phyloP scores from a whole-genome alignment of 1,140 invertebrate genomes.

The Magallana ariakensis region DNA sequence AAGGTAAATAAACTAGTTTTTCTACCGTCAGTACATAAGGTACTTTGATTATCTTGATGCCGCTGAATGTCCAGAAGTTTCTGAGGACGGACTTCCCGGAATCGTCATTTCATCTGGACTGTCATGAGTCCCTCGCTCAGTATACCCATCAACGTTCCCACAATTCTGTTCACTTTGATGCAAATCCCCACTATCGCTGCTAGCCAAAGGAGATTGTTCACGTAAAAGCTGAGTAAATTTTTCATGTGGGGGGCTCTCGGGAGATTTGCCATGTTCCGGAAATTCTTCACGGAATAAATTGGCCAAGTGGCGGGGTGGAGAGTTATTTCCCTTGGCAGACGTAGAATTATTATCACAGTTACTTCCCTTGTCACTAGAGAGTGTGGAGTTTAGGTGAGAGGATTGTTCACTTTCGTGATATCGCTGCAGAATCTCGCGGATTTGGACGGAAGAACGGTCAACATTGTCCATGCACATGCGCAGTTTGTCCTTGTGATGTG shows the following conservation, averaged over 20 bases:
- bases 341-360: constrained; percentile 26
- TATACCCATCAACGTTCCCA: background rate
- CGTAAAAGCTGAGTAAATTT: constrained; percentile 7
- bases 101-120: background rate
- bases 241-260: constrained; percentile 27
- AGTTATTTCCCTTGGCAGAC: constrained; percentile 7
- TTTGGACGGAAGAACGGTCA: constrained; percentile 62
- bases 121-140: background rate
- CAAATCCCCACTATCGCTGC: background rate
- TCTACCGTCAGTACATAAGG: background rate
- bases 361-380: background rate
- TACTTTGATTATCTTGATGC: constrained; percentile 39
- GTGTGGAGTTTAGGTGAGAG: background rate
- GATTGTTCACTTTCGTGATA: constrained; percentile 49
- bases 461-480: constrained; percentile 67
- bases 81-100: constrained; percentile 9
- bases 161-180: background rate
- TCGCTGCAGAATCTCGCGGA: constrained; percentile 63
- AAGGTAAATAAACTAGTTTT: too few species aligned
- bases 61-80: constrained; percentile 17
- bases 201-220: constrained; percentile 12
- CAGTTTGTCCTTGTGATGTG: constrained; percentile 65
- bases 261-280: background rate
- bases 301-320: constrained; percentile 28
- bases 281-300: constrained; percentile 26